phyloP scores from a whole-genome alignment of 1,140 invertebrate species.

The Elymnias hypermnestra region DNA sequence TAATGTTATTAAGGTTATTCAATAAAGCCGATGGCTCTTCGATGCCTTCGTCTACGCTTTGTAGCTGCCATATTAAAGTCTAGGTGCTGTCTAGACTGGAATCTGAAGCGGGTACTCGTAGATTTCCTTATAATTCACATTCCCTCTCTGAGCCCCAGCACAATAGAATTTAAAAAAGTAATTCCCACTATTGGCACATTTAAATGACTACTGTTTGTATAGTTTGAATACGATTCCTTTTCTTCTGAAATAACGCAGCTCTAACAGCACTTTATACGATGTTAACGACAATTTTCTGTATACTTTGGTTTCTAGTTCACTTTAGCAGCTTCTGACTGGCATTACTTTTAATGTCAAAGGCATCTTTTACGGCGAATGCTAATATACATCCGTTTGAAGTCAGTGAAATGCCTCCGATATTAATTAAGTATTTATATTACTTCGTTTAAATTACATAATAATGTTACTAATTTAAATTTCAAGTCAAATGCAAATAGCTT shows the following conservation, averaged over 20 bases:
- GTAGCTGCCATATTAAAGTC: slow-evolving; percentile 42
- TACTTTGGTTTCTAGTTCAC: slow-evolving; percentile 8
- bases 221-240: slow-evolving; percentile 1
- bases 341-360: background rate
- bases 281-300: slow-evolving; percentile 3
- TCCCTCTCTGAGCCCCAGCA: slow-evolving; percentile 19
- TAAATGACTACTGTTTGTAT: background rate
- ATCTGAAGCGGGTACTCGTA: slow-evolving; percentile 24
- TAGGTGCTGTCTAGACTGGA: slow-evolving; percentile 41
- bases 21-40: slow-evolving; percentile 29
- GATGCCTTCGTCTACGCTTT: slow-evolving; percentile 22
- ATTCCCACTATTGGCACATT: background rate
- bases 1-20: slow-evolving; percentile 36
- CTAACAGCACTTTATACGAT: background rate
- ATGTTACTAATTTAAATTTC: too few species aligned
- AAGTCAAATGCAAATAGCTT: too few species aligned
- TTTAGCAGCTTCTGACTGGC: background rate
- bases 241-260: background rate
- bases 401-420: too few species aligned
- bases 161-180: background rate
- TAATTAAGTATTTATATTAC: too few species aligned
- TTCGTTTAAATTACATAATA: too few species aligned
- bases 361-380: too few species aligned
- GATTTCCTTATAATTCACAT: slow-evolving; percentile 33
- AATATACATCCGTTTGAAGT: too few species aligned